Conservation (phyloP, 2,888 invertebrate species). For the Helicoverpa assulta region DNA sequence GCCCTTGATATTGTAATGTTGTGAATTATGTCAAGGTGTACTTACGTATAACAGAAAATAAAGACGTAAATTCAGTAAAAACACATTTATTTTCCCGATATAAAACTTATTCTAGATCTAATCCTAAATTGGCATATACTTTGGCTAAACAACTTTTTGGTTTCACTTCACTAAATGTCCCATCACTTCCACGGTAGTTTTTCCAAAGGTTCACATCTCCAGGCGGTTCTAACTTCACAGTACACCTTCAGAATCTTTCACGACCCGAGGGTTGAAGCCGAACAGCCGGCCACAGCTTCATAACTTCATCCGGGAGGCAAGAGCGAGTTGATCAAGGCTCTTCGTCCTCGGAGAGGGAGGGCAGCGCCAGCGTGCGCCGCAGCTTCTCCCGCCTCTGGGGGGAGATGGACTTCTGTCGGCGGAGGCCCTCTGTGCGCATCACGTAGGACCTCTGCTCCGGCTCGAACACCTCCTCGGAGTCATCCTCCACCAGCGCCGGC, state of each 20-base stretch:
- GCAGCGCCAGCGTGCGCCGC: constrained; percentile 82
- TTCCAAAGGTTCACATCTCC: constrained; percentile 63
- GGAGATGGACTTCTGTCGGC: constrained; percentile 85
- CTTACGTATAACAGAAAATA: constrained; percentile 61
- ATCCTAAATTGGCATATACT: constrained; percentile 67
- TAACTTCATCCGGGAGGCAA: constrained; percentile 77
- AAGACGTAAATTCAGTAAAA: constrained; percentile 59
- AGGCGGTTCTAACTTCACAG: constrained; percentile 65
- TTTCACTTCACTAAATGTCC: constrained; percentile 75
- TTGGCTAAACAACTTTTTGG: constrained; percentile 72
- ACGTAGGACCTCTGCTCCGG: constrained; percentile 76
- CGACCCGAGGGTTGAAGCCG: constrained; percentile 64
- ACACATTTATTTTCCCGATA: constrained; percentile 61
- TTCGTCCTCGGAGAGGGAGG: constrained; percentile 86
- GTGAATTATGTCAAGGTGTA: constrained; percentile 62
- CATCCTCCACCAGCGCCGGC: constrained; percentile 81
- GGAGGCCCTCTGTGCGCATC: constrained; percentile 77
- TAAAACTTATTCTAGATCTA: constrained; percentile 70
- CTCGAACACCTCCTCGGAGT: constrained; percentile 78
- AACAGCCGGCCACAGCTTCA: constrained; percentile 74
- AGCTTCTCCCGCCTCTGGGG: constrained; percentile 82
- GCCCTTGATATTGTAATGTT: constrained; percentile 52
- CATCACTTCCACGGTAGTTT: constrained; percentile 58
- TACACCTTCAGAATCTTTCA: constrained; percentile 63
- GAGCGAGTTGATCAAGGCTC: constrained; percentile 81